Base-by-base conservation (phyloP, 2,888 invertebrate species). In the Dusona sp. region DNA sequence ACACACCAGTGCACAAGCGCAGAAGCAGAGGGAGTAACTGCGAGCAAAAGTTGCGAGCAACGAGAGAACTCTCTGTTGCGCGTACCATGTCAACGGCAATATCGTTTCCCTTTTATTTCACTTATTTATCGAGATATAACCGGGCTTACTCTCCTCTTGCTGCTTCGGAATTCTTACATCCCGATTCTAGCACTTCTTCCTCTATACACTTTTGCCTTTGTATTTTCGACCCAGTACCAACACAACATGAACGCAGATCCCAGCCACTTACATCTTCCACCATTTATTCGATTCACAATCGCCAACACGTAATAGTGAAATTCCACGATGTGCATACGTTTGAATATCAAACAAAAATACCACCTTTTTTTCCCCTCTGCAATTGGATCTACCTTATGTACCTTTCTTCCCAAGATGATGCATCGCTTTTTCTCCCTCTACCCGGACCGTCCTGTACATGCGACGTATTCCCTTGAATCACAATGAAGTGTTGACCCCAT, bases 91-190 rank as follows among this genome's bases (percentile, higher is more conserved):
- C 89, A 90, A 88, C 87, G 85, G 88, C 87, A 88, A 90, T 89
- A 89, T 89, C 88, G 86, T 90, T 88, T 88, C 78, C 86, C 85
- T 90, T 88, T 89, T 89, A 88, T 89, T 90, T 89, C 86, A 88
- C 88, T 88, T 89, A 89, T 89, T 87, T 89, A 90, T 90, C 90
- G 87, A 87, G 88, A 89, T 88, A 88, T 88, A 88, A 89, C 88
- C 79, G 80, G 86, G 74, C 86, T 77, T 68, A 73, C 83, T 45
- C 42, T 9, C n/a, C 45, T 48, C 70, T 22, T 8, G 61, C 61
- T n/a, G n/a, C 72, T 48, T 29, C 42, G 68, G 45, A 57, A 77
- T 83, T 72, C 67, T 74, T 57, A 81, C 42, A 73, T 19, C 42
- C 6, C 48, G 29, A 29, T 61, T 42, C 19, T 65, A 51, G 73